Base-by-base conservation (phyloP, 1,140 invertebrate species). In the Dendrolimus punctatus region DNA sequence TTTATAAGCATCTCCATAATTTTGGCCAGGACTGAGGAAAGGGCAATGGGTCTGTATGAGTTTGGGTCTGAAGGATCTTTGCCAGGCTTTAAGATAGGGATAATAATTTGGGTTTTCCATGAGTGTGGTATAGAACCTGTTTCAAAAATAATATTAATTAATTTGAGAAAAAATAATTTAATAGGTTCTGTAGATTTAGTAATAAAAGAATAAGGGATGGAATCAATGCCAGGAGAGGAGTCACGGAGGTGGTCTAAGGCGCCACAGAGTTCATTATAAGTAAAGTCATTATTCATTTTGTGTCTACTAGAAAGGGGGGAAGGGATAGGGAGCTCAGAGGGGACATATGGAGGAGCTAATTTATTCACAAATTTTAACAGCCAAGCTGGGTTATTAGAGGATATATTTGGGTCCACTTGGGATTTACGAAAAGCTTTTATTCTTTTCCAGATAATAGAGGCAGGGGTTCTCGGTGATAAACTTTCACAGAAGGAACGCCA, bases 181-280 rank as follows among this genome's bases (percentile, higher is more conserved):
- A 48, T 36, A n/a, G n/a, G 37, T 36, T 53, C 39, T 39, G 44
- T 53, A 6, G 50, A 42, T 48, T 57, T 39, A 40, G 49, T 37
- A 10, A 62, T 10, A 55, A 62, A 55, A 37, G 60, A 62, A 52
- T 62, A 62, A 9, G 49, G 45, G 10, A 62, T 62, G 6, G 44
- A 9, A 39, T 64, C 58, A 37, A 42, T n/a, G 9, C 55, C 60
- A 38, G 60, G 55, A 9, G 40, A 38, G 5, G 60, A 55, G 40
- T 62, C 53, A 43, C n/a, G n/a, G 10, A 55, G n/a, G 40, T 47
- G n/a, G 40, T 39, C 23, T 52, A 57, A 36, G 9, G 53, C 45
- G 6, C 49, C 48, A 46, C 52, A 48, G 8, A 62, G 39, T 46
- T 62, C 60, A 40, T 10, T 36, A 7, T 52, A 37, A 23, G 55